These are phyloP conservation scores for Drosophila fulvimacula DNA, from an alignment of 2,888 invertebrate species.

Conservation along the genomic window DNA sequence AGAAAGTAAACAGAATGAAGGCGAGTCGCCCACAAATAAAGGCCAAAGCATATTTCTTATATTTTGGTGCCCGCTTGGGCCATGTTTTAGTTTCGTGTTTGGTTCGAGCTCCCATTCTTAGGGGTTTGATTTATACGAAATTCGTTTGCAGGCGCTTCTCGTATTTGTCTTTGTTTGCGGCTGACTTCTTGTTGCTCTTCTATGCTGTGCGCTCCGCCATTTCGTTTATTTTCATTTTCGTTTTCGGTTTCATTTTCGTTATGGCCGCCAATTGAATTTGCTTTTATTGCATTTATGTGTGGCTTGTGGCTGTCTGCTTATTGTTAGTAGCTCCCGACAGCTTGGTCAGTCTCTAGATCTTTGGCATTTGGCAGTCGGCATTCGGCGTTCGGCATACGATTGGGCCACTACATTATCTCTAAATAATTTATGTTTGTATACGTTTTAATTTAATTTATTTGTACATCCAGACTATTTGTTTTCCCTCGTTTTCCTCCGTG, in stretches of 20 bases:
- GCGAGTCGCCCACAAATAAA: slow-evolving; percentile 48
- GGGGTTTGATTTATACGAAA: slow-evolving; percentile 71
- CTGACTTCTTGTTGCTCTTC: slow-evolving; percentile 39
- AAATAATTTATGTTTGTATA: slow-evolving; percentile 79
- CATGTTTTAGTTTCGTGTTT: slow-evolving; percentile 9
- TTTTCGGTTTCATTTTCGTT: slow-evolving; percentile 42
- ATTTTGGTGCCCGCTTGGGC: slow-evolving; percentile 11
- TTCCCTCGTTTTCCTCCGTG: slow-evolving; percentile 23
- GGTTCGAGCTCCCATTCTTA: slow-evolving; percentile 53
- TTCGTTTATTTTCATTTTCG: slow-evolving; percentile 19
- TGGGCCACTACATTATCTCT: slow-evolving; percentile 74
- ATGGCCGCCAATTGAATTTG: slow-evolving; percentile 75
- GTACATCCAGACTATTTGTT: slow-evolving; percentile 67
- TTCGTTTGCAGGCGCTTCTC: slow-evolving; percentile 47
- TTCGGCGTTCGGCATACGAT: slow-evolving; percentile 1
- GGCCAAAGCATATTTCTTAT: slow-evolving; percentile 44
- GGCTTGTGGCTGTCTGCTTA: slow-evolving; percentile 60
- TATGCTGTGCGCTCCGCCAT: slow-evolving; percentile 7
- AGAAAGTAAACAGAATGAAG: slow-evolving; percentile 54
- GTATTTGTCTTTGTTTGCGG: slow-evolving; percentile 66
- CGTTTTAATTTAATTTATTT: slow-evolving; percentile 80
- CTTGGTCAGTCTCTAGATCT: slow-evolving; percentile 24
- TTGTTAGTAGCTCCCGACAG: slow-evolving; percentile 54
- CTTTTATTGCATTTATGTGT: slow-evolving; percentile 76
- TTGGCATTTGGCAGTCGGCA: slow-evolving; percentile 16